phyloP scores from a whole-genome alignment of 2,888 invertebrate species.

The Tenodera sinensis region DNA sequence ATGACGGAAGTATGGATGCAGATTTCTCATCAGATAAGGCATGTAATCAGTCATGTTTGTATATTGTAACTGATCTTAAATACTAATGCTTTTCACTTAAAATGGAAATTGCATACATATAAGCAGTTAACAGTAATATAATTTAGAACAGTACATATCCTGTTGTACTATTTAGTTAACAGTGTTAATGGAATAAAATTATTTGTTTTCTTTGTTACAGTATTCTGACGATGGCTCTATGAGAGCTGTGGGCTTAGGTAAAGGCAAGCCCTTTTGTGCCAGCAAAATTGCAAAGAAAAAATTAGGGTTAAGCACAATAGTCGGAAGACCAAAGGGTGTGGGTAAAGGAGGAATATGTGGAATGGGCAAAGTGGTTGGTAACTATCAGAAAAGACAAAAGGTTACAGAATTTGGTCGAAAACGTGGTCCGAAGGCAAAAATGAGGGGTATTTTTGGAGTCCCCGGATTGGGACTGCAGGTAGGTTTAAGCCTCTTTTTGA shows the following conservation, averaged over 20 bases:
- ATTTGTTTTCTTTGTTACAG: background rate
- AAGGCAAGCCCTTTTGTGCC: conserved; percentile 74
- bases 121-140: too few relatives aligned
- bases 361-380: conserved; percentile 63
- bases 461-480: conserved; percentile 72
- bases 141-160: too few relatives aligned
- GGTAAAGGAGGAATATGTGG: conserved; percentile 37
- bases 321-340: conserved; percentile 39
- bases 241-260: conserved; percentile 63
- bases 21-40: conserved; percentile 36
- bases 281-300: conserved; percentile 75
- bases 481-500: background rate
- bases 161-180: too few relatives aligned
- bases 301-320: conserved; percentile 53
- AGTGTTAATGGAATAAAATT: too few relatives aligned
- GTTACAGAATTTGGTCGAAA: conserved; percentile 76
- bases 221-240: conserved; percentile 28
- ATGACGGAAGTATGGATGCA: conserved; percentile 33
- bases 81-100: background rate
- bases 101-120: background rate
- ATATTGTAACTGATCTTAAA: background rate
- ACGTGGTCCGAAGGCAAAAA: conserved; percentile 82
- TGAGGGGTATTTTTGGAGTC: conserved; percentile 78
- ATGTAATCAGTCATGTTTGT: background rate
- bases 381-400: conserved; percentile 69